These are phyloP conservation scores for Osmerus eperlanus DNA, from an alignment of 2,113 vertebrate genomes.

Conservation along the genomic window DNA sequence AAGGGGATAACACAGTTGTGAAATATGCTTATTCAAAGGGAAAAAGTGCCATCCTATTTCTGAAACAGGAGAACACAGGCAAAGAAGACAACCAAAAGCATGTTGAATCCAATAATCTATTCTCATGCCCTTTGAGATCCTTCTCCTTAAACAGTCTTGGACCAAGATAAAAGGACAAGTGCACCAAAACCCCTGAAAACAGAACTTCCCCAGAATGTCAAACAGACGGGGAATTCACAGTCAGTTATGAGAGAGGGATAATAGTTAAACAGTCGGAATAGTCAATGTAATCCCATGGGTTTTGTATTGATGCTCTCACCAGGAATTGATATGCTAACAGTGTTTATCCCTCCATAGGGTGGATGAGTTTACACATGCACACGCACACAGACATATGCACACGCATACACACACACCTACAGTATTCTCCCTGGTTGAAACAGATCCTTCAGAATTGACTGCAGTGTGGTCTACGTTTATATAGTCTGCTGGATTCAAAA, in stretches of 20 bases:
- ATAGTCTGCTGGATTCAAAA: background rate
- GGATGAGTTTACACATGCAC: background rate
- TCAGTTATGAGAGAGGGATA: background rate
- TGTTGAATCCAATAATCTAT: background rate
- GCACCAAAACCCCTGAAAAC: background rate
- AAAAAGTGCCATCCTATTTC: background rate
- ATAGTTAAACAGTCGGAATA: background rate
- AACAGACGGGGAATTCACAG: background rate
- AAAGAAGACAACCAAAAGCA: background rate
- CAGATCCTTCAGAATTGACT: background rate
- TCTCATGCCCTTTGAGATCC: background rate
- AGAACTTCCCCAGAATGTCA: background rate
- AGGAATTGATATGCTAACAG: background rate
- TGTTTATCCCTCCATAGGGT: background rate
- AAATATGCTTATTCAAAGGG: background rate
- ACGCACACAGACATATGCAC: background rate
- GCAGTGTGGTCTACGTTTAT: background rate
- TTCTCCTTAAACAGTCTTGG: background rate
- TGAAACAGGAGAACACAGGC: background rate
- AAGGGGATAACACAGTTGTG: background rate
- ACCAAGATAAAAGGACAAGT: background rate
- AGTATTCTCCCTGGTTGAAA: background rate
- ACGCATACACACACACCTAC: background rate
- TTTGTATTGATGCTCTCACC: conserved; percentile 7
- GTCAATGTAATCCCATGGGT: background rate